Percentiles rank a stretch among this genome's conserved stretches.
Conservation (phyloP, 2,888 invertebrate genomes). For the Latheticus oryzae region DNA sequence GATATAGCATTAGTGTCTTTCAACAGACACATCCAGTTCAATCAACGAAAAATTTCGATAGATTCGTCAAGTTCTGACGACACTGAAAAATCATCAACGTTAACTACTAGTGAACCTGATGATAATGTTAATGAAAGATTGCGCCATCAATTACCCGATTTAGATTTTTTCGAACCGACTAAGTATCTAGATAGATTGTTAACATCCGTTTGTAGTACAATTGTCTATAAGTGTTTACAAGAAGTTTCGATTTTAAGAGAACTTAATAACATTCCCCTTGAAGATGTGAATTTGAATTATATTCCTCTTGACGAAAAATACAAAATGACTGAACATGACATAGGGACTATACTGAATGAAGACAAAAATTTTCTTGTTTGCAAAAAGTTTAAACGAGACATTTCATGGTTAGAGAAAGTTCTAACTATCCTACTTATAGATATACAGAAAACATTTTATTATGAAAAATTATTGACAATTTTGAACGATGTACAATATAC, state of each 20-base stretch:
- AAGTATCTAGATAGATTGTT: not conserved
- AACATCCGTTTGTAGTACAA: not conserved
- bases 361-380: slow-evolving; percentile 22
- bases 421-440: slow-evolving; percentile 39
- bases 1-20: no score
- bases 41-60: no score
- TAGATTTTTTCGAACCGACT: not conserved
- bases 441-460: slow-evolving; percentile 29
- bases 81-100: no score
- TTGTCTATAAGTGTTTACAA: slow-evolving; percentile 4
- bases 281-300: slow-evolving; percentile 15
- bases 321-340: slow-evolving; percentile 39
- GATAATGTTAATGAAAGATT: slow-evolving; percentile 15
- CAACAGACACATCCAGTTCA: no score
- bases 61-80: no score
- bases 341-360: slow-evolving; percentile 42
- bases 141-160: slow-evolving; percentile 12
- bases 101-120: no score
- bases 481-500: slow-evolving; percentile 40
- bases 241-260: slow-evolving; percentile 16
- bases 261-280: not conserved
- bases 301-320: slow-evolving; percentile 37
- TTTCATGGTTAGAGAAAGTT: slow-evolving; percentile 44
- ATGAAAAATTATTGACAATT: slow-evolving; percentile 42
- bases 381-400: slow-evolving; percentile 49